Conservation (phyloP, 2,888 invertebrate species). For the Podabrus alpinus region DNA sequence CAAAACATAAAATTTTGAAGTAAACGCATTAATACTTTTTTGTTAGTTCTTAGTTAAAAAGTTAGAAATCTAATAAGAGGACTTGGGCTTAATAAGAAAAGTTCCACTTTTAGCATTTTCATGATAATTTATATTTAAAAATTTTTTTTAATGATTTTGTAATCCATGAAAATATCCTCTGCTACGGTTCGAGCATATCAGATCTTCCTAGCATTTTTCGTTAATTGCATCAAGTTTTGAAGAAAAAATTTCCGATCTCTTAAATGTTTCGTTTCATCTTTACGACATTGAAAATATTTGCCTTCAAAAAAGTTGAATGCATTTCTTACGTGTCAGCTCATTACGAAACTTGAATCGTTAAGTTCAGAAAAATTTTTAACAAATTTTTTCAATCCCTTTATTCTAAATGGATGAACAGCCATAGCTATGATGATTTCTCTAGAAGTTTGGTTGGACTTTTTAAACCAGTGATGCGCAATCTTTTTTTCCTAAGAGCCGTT, state of each 20-base stretch:
- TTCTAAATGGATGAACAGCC: too few relatives aligned
- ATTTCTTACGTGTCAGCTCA: too few relatives aligned
- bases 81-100: not conserved
- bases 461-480: too few relatives aligned
- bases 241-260: not conserved
- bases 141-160: not conserved
- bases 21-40: not conserved
- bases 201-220: not conserved
- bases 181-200: too few relatives aligned
- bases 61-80: not conserved
- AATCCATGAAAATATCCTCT: not conserved
- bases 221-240: not conserved
- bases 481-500: too few relatives aligned
- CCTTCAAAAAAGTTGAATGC: not conserved
- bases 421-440: too few relatives aligned
- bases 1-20: not conserved
- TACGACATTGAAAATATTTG: not conserved
- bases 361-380: too few relatives aligned
- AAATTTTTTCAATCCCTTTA: too few relatives aligned
- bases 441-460: too few relatives aligned
- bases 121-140: not conserved
- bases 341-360: too few relatives aligned
- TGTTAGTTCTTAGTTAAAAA: not conserved
- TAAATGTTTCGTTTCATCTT: too few relatives aligned
- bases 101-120: not conserved